Base-by-base conservation (phyloP, 2,797 vertebrate species). In the Propithecus perrieri region DNA sequence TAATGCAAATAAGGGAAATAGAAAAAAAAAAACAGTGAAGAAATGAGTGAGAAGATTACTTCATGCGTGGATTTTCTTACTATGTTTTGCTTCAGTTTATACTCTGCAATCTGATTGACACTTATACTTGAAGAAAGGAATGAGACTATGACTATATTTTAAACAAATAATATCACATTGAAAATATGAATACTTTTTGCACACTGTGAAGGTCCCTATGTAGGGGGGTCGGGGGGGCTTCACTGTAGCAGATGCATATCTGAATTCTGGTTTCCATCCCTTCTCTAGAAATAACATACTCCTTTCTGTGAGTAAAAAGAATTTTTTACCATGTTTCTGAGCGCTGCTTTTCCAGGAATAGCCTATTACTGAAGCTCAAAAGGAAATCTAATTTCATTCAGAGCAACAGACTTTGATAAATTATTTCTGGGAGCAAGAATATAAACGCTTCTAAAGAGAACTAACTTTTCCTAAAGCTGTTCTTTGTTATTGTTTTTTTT, bases 331-430 rank as follows among this genome's bases (percentile, higher is more conserved):
- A 95, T 97, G 92, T 93, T 97, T 97, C 76, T 92, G 97, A 95
- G 97, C 85, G 87, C 87, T 90, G 96, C 74, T 97, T 94, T 96
- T 90, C 96, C 26, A 91, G 63, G 97, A 98, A 98, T 80, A 83
- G 89, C 88, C 95, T 92, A 95, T 97, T 95, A 76, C 75, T 85
- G 89, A 98, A 96, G 78, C 85, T 97, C 89, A 98, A 97, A 96
- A 85, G 94, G 85, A 98, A 97, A 97, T 98, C 98, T 97, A 97
- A 98, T 98, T 98, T 98, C 86, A 95, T 97, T 98, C 97, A 96
- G 95, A 97, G 96, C 1, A 43, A 97, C 48, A 97, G 92, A 71
- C 85, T 97, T 97, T 97, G 98, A 98, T 97, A 92, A 98, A 98
- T 98, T 98, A 97, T 97, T 97, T 98, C 96, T 96, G 72, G 85